Evolutionary conservation across 2,113 vertebrate species (phyloP).

Genomic region (Brachirus orientalis): DNA sequence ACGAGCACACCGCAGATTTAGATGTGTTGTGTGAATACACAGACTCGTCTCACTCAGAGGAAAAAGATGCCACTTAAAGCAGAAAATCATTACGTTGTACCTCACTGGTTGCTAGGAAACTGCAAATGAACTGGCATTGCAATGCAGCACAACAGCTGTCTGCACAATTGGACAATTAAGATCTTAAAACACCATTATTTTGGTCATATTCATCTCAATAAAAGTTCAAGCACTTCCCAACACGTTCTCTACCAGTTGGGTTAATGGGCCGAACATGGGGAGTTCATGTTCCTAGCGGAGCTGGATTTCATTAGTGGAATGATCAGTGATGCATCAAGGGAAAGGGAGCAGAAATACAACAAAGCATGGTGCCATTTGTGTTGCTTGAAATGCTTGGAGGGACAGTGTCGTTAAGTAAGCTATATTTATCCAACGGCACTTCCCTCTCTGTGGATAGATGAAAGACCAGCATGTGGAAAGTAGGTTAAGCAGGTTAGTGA

Average conservation of each 20-base stretch:
- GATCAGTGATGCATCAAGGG: slow-evolving; percentile 51
- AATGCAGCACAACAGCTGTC: slow-evolving; percentile 81
- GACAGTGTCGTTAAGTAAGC: slow-evolving; percentile 37
- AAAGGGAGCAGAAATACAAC: slow-evolving; percentile 4
- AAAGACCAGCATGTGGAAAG: slow-evolving; percentile 63
- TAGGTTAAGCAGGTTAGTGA: slow-evolving; percentile 81
- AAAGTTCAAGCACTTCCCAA: slow-evolving; percentile 67
- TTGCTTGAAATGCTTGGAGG: slow-evolving; percentile 8
- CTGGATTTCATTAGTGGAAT: slow-evolving; percentile 59
- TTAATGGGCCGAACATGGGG: slow-evolving; percentile 76
- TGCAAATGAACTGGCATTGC: slow-evolving; percentile 79
- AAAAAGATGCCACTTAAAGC: slow-evolving; percentile 68
- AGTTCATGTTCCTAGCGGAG: slow-evolving; percentile 53
- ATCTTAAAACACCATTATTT: slow-evolving; percentile 81
- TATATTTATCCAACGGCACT: slow-evolving; percentile 73
- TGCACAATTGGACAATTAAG: slow-evolving; percentile 83
- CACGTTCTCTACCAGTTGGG: slow-evolving; percentile 72
- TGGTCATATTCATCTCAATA: slow-evolving; percentile 76
- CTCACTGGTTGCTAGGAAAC: slow-evolving; percentile 85
- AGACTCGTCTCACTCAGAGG: slow-evolving; percentile 14
- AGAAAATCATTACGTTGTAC: slow-evolving; percentile 78
- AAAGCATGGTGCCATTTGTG: slow-evolving; percentile 5
- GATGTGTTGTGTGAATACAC: slow-evolving; percentile 48
- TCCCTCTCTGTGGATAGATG: slow-evolving; percentile 56
- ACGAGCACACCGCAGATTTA: slow-evolving; percentile 12